Evolutionary conservation across 1,140 invertebrate genomes (phyloP).

Genomic region (Trigoniulus corallinus): DNA sequence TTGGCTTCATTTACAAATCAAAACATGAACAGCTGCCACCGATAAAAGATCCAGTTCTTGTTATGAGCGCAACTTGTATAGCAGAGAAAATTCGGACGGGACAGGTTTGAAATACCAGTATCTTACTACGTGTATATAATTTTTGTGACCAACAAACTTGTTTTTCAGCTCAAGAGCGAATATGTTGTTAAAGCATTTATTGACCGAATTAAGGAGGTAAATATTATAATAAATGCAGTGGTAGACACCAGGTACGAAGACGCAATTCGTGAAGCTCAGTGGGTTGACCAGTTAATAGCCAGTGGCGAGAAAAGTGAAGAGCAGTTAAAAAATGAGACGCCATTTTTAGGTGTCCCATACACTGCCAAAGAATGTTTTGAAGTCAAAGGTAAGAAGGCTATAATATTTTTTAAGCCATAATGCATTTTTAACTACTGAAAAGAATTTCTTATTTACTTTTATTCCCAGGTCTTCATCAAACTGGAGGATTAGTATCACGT

Average conservation of each 20-base stretch:
- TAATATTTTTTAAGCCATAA: neutral
- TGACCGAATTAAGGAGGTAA: constrained; percentile 58
- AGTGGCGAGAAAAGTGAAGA: constrained; percentile 37
- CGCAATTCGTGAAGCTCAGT: constrained; percentile 51
- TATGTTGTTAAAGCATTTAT: constrained; percentile 63
- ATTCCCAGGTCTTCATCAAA: neutral
- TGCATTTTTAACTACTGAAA: neutral
- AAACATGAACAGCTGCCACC: constrained; percentile 6
- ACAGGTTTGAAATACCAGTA: constrained; percentile 8
- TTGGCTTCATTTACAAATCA: constrained; percentile 7
- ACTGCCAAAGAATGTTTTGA: constrained; percentile 60
- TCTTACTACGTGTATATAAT: too few species aligned
- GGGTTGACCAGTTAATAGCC: constrained; percentile 47
- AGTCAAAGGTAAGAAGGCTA: constrained; percentile 33
- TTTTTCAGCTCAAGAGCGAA: constrained; percentile 49
- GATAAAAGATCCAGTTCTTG: constrained; percentile 9
- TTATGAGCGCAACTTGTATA: constrained; percentile 9
- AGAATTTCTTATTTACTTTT: neutral
- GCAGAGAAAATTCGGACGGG: constrained; percentile 10
- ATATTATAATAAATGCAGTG: constrained; percentile 61
- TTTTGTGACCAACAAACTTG: constrained; percentile 4
- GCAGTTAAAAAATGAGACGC: constrained; percentile 42
- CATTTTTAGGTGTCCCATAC: constrained; percentile 69
- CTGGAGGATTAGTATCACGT: constrained; percentile 28
- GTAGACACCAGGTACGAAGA: constrained; percentile 57